Conservation (phyloP, 2,888 invertebrate genomes). For the Smittia aterrima region DNA sequence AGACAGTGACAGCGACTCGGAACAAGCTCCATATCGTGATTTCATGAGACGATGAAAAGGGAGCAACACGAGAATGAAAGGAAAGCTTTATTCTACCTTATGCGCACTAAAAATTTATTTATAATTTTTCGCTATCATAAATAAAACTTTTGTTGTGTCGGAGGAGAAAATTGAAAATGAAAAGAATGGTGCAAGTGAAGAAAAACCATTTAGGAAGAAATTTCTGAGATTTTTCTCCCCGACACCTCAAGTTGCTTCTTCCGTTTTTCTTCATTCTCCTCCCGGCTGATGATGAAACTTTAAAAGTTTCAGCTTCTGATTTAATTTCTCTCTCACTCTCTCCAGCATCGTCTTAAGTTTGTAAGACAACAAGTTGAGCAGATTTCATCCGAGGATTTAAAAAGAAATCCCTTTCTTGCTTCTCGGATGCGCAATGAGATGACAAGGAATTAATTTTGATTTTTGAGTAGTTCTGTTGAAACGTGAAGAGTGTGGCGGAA, state of each 20-base stretch:
- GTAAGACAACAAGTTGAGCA: conserved; percentile 14
- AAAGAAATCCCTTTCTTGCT: background rate
- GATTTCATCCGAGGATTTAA: conserved; percentile 1
- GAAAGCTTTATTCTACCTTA: background rate
- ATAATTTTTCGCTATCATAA: conserved; percentile 25
- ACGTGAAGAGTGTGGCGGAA: background rate
- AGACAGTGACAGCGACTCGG: background rate
- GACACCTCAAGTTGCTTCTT: background rate
- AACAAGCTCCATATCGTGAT: background rate
- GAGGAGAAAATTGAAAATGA: conserved; percentile 20
- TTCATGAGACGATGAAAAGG: conserved; percentile 1
- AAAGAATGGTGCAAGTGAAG: background rate
- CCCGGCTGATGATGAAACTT: background rate
- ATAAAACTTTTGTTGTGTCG: conserved; percentile 22
- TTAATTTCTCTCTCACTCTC: background rate
- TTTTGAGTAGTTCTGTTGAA: background rate
- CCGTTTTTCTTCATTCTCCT: background rate
- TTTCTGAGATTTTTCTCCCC: conserved; percentile 4
- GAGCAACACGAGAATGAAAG: background rate
- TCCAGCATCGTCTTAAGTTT: conserved; percentile 6
- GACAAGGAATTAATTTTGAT: conserved; percentile 11
- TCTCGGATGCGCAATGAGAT: background rate
- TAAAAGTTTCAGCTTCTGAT: background rate
- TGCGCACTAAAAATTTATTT: conserved; percentile 1
- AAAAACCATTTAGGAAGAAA: conserved; percentile 25